Evolutionary conservation across 2,888 invertebrate species (phyloP).

Genomic region (Trilocha varians): DNA sequence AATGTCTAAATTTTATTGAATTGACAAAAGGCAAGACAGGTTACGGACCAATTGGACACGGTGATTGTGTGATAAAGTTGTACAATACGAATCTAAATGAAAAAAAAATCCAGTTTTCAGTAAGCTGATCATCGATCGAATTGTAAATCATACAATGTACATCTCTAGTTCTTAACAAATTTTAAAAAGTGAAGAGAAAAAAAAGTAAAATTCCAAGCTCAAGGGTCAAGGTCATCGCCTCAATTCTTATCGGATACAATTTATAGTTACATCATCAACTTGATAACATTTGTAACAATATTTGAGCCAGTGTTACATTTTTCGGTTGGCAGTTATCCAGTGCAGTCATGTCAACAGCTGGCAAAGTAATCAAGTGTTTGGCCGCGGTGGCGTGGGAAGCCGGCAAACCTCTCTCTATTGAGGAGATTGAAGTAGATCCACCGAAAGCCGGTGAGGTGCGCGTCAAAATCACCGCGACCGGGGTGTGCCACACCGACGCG

Average conservation of each 20-base stretch:
- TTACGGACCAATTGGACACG: no score
- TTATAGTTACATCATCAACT: conserved; percentile 22
- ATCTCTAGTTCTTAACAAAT: no score
- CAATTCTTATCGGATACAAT: conserved; percentile 11
- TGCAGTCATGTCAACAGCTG: conserved; percentile 52
- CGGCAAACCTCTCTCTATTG: conserved; percentile 89
- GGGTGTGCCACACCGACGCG: conserved; percentile 93
- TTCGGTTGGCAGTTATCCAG: conserved; percentile 21
- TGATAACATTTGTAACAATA: conserved; percentile 9
- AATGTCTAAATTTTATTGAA: no score
- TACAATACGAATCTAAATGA: no score
- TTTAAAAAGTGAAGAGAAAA: no score
- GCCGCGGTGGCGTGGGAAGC: conserved; percentile 98
- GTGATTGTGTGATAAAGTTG: no score
- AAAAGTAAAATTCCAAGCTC: conserved; percentile 5
- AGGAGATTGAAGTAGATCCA: conserved; percentile 94
- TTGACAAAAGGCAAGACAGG: no score
- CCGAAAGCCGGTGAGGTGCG: conserved; percentile 95
- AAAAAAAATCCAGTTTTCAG: no score
- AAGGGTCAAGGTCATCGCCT: conserved; percentile 17
- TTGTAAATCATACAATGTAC: no score
- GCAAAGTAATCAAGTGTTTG: conserved; percentile 87
- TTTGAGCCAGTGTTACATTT: conserved; percentile 19
- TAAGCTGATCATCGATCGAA: no score
- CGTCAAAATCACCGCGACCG: conserved; percentile 84